Conservation (phyloP, 2,888 invertebrate genomes). For the Diplolepis rosae region DNA sequence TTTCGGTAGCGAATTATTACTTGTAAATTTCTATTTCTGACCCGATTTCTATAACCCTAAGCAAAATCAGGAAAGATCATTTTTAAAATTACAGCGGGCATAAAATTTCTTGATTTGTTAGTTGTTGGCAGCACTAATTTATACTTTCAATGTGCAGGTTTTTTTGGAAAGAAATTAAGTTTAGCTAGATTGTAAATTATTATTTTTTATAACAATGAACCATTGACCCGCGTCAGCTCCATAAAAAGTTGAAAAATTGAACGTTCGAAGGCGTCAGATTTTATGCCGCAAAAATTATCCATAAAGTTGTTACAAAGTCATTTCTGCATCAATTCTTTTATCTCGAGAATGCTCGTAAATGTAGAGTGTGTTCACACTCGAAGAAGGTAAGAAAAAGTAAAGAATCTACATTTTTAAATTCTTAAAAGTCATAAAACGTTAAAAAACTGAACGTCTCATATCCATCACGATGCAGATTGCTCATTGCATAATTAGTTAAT, state of each 20-base stretch:
- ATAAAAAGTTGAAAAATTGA: neutral
- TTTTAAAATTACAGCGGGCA: neutral
- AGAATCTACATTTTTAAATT: neutral
- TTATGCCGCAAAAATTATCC: slow-evolving; percentile 22
- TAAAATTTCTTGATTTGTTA: neutral
- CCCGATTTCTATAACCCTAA: neutral
- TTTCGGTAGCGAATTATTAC: neutral
- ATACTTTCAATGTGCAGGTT: neutral
- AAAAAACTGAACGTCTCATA: neutral
- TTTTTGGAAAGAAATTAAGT: too few species aligned
- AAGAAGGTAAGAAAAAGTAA: neutral
- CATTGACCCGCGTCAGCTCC: neutral
- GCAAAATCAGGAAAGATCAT: neutral
- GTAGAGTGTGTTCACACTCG: neutral
- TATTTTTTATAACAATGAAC: neutral
- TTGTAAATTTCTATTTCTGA: neutral
- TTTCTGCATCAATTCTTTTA: slow-evolving; percentile 17
- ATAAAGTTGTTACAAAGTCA: neutral
- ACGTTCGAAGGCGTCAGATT: neutral
- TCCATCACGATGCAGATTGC: neutral
- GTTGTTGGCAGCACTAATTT: neutral
- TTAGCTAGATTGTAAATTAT: neutral
- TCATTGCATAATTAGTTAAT: neutral
- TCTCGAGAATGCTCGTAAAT: slow-evolving; percentile 4
- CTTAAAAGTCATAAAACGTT: neutral